A percentile compares a stretch with the other conserved stretches of the same genome.
Conservation (phyloP, 2,113 vertebrate species). For the Ailurus styani region DNA sequence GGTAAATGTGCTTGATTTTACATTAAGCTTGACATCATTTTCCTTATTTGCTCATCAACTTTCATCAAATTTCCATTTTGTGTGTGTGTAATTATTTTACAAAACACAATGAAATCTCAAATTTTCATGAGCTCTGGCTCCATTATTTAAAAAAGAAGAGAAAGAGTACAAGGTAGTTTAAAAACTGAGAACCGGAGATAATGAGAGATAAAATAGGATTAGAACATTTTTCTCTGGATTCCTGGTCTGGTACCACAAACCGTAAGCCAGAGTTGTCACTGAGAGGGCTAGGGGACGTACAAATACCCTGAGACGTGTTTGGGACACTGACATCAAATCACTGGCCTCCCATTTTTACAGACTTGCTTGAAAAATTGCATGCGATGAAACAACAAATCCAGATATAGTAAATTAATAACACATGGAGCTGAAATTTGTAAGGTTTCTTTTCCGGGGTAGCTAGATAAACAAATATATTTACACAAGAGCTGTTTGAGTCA, state of each 20-base stretch:
- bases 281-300: not conserved
- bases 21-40: not conserved
- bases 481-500: conserved; percentile 32
- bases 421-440: conserved; percentile 2
- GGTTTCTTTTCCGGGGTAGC: conserved; percentile 39
- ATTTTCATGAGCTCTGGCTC: not conserved
- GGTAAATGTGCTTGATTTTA: not conserved
- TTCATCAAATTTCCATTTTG: not conserved
- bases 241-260: not conserved
- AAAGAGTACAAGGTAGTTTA: not conserved
- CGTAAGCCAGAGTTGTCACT: not conserved
- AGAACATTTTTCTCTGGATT: not conserved
- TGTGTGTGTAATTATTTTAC: not conserved
- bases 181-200: not conserved
- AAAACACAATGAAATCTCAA: not conserved
- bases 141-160: not conserved
- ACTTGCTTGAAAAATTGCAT: conserved; percentile 5
- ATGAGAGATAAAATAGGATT: not conserved
- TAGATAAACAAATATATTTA: conserved; percentile 53
- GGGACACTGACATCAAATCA: not conserved
- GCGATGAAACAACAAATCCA: not conserved
- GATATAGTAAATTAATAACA: conserved; percentile 35
- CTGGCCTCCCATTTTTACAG: not conserved
- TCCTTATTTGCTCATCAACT: not conserved
- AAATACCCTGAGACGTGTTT: not conserved